Evolutionary conservation across 2,113 vertebrate genomes (phyloP), one percentile per base, ranked within the genome.

Genomic region (Zapus hudsonius): DNA sequence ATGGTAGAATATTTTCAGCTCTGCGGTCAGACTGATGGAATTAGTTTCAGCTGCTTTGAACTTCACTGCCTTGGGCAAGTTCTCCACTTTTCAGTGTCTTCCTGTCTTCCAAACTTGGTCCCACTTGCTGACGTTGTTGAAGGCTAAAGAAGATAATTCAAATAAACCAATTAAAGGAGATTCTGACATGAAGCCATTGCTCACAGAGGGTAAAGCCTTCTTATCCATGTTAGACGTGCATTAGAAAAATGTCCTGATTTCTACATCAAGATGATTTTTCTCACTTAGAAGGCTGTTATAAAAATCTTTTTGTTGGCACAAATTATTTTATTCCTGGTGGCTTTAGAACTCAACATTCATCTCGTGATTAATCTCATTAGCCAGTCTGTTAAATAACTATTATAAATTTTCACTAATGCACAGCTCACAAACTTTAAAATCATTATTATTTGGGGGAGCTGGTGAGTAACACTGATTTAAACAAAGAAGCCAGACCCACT

Each of bases 131-230:
- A 6, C 25, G 13, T 87, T 86, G 72, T 87, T 87, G 84, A 63
- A 63, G 20, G 83, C 89, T 83, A 82, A 91, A 85, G 47, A 86
- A 73, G 47, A 82, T 70, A 87, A 88, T 44, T 31, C 42, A 91
- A 89, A 87, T 87, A 86, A 83, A 94, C 42, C 27, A 92, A 89
- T 84, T 87, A 80, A 75, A 69, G 52, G 15, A 74, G 16, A 42
- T 57, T 31, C 55, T 84, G 8, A 79, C 23, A 36, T n/a, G 61
- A 94, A 89, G 63, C 6, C 6, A 23, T 64, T 61, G 5, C 36
- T 89, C 29, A 61, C 25, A 47, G 83, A 95, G 22, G 1, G 55
- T 76, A 83, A 52, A 25, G 7, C 4, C 8, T 55, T 85, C 52
- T 87, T 69, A n/a, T 3, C 55, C n/a, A 89, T 42, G 20, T 27